phyloP scores from a whole-genome alignment of 2,888 invertebrate species.

The Drosophila antonietae region DNA sequence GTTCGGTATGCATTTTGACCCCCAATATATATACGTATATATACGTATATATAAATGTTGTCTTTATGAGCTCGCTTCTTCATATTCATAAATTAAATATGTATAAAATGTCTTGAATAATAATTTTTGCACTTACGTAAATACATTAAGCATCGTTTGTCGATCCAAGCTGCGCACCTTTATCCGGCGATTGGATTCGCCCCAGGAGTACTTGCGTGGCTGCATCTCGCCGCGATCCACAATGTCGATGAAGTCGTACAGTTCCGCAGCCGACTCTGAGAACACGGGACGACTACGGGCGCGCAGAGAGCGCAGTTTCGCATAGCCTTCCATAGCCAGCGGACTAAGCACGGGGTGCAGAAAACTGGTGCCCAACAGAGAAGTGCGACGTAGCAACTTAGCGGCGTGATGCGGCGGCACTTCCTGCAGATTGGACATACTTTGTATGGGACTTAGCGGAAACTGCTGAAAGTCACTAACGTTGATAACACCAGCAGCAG shows the following conservation, averaged over 20 bases:
- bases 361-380: constrained; percentile 80
- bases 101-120: no score
- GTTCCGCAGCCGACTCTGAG: constrained; percentile 87
- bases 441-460: constrained; percentile 94
- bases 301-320: constrained; percentile 89
- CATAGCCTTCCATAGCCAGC: constrained; percentile 91
- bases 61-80: no score
- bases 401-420: constrained; percentile 77
- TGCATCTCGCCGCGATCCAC: constrained; percentile 70
- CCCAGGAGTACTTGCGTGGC: constrained; percentile 78
- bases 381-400: constrained; percentile 76
- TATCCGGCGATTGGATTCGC: constrained; percentile 81
- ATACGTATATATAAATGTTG: neutral
- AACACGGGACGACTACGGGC: constrained; percentile 88
- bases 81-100: neutral
- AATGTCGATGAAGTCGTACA: constrained; percentile 85
- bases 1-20: neutral
- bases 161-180: constrained; percentile 84
- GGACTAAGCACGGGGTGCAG: constrained; percentile 87
- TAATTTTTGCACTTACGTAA: constrained; percentile 64
- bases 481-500: constrained; percentile 86
- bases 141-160: constrained; percentile 78
- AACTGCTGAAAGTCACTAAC: constrained; percentile 89
- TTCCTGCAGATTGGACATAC: constrained; percentile 90
- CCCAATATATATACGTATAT: neutral